Base-by-base conservation (phyloP, 1,140 invertebrate genomes). In the Drosophila serrata region DNA sequence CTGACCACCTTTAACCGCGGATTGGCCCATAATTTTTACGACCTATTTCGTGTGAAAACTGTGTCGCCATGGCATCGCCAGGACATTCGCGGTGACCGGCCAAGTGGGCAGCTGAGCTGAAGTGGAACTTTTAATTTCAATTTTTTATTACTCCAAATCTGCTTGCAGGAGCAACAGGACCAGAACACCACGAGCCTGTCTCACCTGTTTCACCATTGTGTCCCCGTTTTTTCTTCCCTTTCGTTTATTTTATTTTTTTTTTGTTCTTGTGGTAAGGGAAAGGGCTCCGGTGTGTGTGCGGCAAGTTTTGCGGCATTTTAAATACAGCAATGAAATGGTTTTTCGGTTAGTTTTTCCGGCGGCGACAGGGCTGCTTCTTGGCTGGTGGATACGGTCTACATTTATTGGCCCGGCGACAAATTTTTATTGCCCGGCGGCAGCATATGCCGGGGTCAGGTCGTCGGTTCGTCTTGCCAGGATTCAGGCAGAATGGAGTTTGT, bases 71-170 rank as follows among this genome's bases (percentile, higher is more conserved):
- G 35, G 49, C 61, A 58, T 45, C 39, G 45, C 24, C 46, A 29
- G 8, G 55, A 40, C 53, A 62, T 62, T 74, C 62, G 55, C 73
- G 55, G 74, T 68, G 53, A 51, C 61, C 42, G 48, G 37, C 57
- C 48, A 55, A 64, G 68, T 60, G 59, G 73, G 13, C 74, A 77
- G 57, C 76, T 59, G 59, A 77, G 57, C 76, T 59, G 59, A 63
- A 88, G 72, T 78, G 80, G 72, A 87, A 88, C 80, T 87, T 87
- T 87, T 87, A 87, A 87, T 87, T 87, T 88, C 72, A 82, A 87
- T 88, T 87, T 87, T 87, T 88, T 87, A 87, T 87, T 88, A 82
- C 84, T 82, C 70, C 67, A 82, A 87, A 87, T 87, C 79, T 77
- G 79, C 77, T 82, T 88, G 79, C n/a, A 31, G 67, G 24, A 40